Conservation (phyloP, 2,113 vertebrate genomes). For the Brachionichthys hirsutus region DNA sequence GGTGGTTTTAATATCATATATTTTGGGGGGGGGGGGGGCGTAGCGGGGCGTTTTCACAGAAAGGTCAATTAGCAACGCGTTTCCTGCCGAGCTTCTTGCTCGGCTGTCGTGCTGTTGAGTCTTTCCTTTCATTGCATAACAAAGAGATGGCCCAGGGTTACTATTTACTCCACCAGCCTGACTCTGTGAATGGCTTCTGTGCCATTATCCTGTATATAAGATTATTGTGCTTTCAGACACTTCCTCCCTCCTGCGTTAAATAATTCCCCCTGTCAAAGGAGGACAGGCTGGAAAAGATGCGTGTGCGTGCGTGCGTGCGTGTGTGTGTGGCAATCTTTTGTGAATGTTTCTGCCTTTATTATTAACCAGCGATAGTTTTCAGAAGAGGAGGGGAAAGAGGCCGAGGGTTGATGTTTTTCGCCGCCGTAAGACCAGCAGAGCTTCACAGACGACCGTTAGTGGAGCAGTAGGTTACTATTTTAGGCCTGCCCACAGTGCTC, state of each 20-base stretch:
- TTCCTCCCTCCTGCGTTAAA: conserved; percentile 19
- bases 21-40: no score
- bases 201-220: conserved; percentile 32
- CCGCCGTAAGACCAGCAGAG: conserved; percentile 42
- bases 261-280: conserved; percentile 23
- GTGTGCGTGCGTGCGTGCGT: conserved; percentile 5
- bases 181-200: conserved; percentile 39
- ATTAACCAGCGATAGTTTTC: conserved; percentile 48
- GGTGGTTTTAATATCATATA: no score
- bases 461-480: conserved; percentile 44
- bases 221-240: conserved; percentile 18
- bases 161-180: conserved; percentile 30
- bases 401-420: conserved; percentile 53
- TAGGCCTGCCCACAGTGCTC: conserved; percentile 28
- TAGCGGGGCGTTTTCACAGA: no score
- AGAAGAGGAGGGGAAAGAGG: conserved; percentile 31
- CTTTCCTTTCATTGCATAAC: conserved; percentile 27
- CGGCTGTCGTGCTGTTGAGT: conserved; percentile 2
- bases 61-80: conserved; percentile 15
- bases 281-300: conserved; percentile 4
- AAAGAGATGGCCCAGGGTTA: conserved; percentile 8
- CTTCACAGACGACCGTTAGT: conserved; percentile 9
- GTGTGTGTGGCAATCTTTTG: conserved; percentile 6
- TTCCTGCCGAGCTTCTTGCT: conserved; percentile 9
- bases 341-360: conserved; percentile 44